A percentile compares a stretch with the other conserved stretches of the same genome.
Evolutionary conservation across 2,113 vertebrate genomes (phyloP).

Genomic region (Himantopus leucocephalus): DNA sequence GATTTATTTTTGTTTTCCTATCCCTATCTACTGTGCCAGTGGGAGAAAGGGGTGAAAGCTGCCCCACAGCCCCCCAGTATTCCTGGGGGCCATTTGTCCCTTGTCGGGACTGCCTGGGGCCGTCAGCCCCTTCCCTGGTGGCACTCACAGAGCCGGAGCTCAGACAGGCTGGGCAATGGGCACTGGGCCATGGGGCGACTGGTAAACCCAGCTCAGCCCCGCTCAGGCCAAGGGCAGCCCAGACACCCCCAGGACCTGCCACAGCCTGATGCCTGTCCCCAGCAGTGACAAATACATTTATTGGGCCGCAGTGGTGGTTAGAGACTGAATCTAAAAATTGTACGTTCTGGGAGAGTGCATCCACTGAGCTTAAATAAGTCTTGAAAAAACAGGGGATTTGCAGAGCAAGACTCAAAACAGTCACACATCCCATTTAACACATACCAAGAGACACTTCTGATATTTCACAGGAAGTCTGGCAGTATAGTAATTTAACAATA

Average conservation of each 20-base stretch:
- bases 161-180: background rate
- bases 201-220: background rate
- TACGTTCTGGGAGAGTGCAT: background rate
- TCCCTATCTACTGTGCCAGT: background rate
- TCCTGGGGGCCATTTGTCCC: fast-evolving
- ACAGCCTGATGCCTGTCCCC: fast-evolving
- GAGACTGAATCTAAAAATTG: background rate
- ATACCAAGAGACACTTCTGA: background rate
- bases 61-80: background rate
- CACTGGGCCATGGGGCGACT: fast-evolving
- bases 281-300: background rate
- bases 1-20: background rate
- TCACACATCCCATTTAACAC: background rate
- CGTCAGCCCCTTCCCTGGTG: fast-evolving
- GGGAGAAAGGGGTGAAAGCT: background rate
- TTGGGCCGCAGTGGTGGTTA: background rate
- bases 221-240: background rate
- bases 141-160: background rate
- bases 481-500: background rate
- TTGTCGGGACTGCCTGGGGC: background rate
- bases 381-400: background rate
- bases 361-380: background rate
- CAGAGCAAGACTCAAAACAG: background rate
- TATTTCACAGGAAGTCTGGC: background rate
- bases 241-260: fast-evolving